phyloP scores from a whole-genome alignment of 1,140 invertebrate genomes.

The Drosophila kikkawai region DNA sequence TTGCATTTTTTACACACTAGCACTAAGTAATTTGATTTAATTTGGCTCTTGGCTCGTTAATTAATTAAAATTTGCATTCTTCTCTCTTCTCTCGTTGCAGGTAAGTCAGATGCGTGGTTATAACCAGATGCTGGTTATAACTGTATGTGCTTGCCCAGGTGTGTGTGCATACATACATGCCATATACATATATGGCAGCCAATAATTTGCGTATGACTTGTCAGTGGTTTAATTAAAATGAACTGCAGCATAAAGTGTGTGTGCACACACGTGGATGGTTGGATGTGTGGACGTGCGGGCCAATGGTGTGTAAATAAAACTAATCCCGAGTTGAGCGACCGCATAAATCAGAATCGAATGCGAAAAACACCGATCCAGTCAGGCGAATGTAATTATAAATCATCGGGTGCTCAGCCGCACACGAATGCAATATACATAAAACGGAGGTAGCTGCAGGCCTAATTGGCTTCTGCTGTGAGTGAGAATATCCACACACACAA shows the following conservation, averaged over 20 bases:
- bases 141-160: constrained; percentile 10
- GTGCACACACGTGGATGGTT: constrained; percentile 8
- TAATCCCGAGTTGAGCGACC: constrained; percentile 77
- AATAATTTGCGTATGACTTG: constrained; percentile 57
- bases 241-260: constrained; percentile 60
- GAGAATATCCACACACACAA: constrained; percentile 35
- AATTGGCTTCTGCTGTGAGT: constrained; percentile 52
- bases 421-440: constrained; percentile 59
- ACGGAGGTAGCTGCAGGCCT: constrained; percentile 55
- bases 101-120: constrained; percentile 60
- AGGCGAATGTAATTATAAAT: constrained; percentile 61
- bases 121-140: too few relatives aligned
- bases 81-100: constrained; percentile 54
- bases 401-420: constrained; percentile 44
- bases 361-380: constrained; percentile 30
- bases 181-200: constrained; percentile 2
- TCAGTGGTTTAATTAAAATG: constrained; percentile 79
- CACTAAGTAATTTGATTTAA: constrained; percentile 41
- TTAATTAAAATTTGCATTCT: constrained; percentile 54
- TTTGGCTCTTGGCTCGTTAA: constrained; percentile 36
- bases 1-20: constrained; percentile 10
- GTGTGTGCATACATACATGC: neutral
- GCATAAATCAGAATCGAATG: constrained; percentile 71
- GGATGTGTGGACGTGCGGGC: constrained; percentile 21
- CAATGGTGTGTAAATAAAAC: constrained; percentile 68